Evolutionary conservation across 2,797 vertebrate species (phyloP), one percentile per base, ranked within the genome.

Genomic region (Notolepis coatsorum): DNA sequence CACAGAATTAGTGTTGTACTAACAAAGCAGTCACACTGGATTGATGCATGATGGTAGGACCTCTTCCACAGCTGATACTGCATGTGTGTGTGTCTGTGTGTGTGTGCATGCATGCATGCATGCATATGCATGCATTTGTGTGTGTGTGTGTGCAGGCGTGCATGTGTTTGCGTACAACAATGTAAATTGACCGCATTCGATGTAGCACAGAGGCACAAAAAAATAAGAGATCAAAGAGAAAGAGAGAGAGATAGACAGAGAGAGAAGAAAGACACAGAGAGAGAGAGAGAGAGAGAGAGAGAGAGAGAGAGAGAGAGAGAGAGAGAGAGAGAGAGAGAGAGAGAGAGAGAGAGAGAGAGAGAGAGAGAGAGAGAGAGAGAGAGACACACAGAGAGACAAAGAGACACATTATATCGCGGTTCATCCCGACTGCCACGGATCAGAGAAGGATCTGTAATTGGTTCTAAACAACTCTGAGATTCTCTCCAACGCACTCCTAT

Each of bases 371-470:
- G 39, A 18, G 38, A 46, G 4, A 27, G 8, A 24, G 30, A 30
- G 41, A 24, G 10, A 41, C n/a, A 41, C 13, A 15, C 13, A 41
- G 6, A n/a, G 17, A n/a, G n/a, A n/a, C 9, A 18, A 23, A 7
- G 37, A 35, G 21, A 3, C 7, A 37, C 43, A 38, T 52, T 61
- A 23, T 28, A 37, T 51, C 1, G n/a, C 39, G 57, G 47, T 50
- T 60, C 28, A 66, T n/a, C 30, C 38, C 39, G 25, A 35, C 15
- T 3, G 33, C 51, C 48, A 8, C 3, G 47, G 55, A 50, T 46
- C 48, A 60, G 30, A 71, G 10, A 68, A 9, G 39, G 17, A n/a
- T 1, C 35, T 59, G 67, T 69, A 75, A 75, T 66, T 74, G 60
- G 38, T 9, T 8, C 6, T 46, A 63, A 73, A 71, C 68, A 65